These are phyloP conservation scores for Rhynchonycteris naso DNA, from an alignment of 2,797 vertebrate species.

Conservation along the genomic window DNA sequence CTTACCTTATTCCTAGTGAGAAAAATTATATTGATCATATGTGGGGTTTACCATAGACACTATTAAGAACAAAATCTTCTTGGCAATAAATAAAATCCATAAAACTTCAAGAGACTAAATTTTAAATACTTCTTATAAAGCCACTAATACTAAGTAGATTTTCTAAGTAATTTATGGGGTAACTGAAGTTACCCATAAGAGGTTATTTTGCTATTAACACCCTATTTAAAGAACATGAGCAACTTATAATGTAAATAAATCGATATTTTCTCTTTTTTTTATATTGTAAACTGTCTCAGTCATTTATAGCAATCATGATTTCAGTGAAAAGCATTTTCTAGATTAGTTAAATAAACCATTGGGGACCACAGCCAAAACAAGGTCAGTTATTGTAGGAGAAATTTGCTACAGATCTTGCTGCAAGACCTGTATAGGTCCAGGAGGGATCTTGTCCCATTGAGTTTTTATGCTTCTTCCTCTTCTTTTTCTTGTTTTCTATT, in stretches of 20 bases:
- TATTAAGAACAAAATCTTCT: slow-evolving; percentile 66
- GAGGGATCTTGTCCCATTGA: background rate
- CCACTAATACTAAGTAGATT: background rate
- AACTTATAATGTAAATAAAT: slow-evolving; percentile 40
- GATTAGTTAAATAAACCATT: background rate
- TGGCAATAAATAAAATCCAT: slow-evolving; percentile 56
- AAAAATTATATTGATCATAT: slow-evolving; percentile 49
- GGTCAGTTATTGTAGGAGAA: background rate
- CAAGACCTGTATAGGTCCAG: background rate
- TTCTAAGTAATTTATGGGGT: background rate
- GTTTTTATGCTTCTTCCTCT: background rate
- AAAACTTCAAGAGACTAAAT: slow-evolving; percentile 47
- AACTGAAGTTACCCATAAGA: background rate
- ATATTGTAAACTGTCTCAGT: background rate
- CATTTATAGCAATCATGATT: background rate
- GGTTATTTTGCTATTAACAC: slow-evolving; percentile 37
- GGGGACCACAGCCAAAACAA: background rate
- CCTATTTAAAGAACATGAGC: background rate
- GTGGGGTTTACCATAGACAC: slow-evolving; percentile 49
- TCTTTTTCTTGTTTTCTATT: no score
- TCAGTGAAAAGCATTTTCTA: slow-evolving; percentile 7
- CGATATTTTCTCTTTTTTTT: slow-evolving; percentile 27
- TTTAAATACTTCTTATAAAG: slow-evolving; percentile 51
- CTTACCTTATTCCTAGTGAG: background rate
- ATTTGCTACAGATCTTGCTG: background rate